Evolutionary conservation across 2,797 vertebrate genomes (phyloP), one percentile per base, ranked within the genome.

Genomic region (Platalea minor): DNA sequence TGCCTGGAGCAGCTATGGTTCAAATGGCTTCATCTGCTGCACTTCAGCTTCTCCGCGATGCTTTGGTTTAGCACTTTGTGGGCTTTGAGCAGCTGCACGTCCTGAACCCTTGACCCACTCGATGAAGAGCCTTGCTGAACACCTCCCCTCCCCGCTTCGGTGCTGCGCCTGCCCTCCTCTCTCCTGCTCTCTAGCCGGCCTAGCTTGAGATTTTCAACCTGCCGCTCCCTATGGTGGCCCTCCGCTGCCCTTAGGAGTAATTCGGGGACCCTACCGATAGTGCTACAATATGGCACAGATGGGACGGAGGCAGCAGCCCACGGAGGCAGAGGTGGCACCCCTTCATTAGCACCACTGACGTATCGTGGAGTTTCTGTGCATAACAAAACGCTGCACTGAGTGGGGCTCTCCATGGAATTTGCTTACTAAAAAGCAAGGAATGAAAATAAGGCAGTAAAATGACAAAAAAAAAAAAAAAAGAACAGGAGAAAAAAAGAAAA

Each of bases 381-480:
- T 6, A 79, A 78, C 4, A 80, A 88, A 77, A 57, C 23, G 24
- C 59, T 67, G 50, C 48, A 33, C 1, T 64, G 28, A 50, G 17
- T 17, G 33, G 29, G 24, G 4, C 35, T 89, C 59, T 81, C 57
- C 33, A 5, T 6, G 35, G 48, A 74, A 64, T 54, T 1, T 61
- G 33, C 72, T 87, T 23, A 78, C 18, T 59, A 51, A 63, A 88
- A 85, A 85, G 51, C 3, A 6, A 95, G 9, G 9, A 91, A 83
- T 60, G 46, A 86, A 83, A 88, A 56, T 31, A 65, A 79, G 72
- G 72, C 46, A 93, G 65, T n/a, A 75, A 84, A 86, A 86, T 16
- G 5, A 80, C 13, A 3, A 67, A 53, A 33, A 83, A 35, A 53
- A 35, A 53, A 17, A 17, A 59, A 35, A 61, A 11, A 46, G 41